Conservation (phyloP, 1,140 invertebrate species). For the Phortica variegata region DNA sequence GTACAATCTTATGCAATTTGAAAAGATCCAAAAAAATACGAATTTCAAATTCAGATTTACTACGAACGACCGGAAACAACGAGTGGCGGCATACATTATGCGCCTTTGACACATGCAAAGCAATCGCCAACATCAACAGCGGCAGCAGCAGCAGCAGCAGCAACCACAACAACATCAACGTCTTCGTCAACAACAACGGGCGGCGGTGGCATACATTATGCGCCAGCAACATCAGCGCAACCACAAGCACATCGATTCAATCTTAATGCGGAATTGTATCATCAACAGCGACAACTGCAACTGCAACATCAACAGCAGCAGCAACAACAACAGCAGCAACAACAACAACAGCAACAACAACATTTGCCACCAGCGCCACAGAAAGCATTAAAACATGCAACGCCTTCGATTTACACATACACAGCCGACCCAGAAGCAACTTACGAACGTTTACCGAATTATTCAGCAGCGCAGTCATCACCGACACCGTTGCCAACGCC, state of each 20-base stretch:
- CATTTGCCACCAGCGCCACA: not conserved
- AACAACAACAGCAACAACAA: constrained; percentile 13
- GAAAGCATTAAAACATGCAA: not conserved
- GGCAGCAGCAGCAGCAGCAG: constrained; percentile 14
- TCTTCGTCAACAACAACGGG: constrained; percentile 10
- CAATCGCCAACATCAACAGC: constrained; percentile 9
- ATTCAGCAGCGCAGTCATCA: no score
- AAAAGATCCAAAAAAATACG: no score
- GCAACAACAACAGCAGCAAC: constrained; percentile 19
- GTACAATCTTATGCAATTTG: not conserved
- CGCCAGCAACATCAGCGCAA: constrained; percentile 7
- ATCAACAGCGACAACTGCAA: no score
- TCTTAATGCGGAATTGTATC: no score
- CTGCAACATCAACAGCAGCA: constrained; percentile 14
- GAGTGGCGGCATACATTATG: constrained; percentile 16
- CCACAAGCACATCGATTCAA: no score
- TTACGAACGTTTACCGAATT: no score
- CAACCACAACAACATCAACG: constrained; percentile 22
- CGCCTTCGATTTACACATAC: no score
- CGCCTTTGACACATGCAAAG: not conserved
- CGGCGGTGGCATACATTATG: not conserved
- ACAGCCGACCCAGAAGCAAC: no score
- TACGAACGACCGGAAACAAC: constrained; percentile 29
- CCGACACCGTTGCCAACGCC: no score
- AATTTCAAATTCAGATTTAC: no score